Conservation (phyloP, 1,140 invertebrate genomes). For the Varroa destructor region DNA sequence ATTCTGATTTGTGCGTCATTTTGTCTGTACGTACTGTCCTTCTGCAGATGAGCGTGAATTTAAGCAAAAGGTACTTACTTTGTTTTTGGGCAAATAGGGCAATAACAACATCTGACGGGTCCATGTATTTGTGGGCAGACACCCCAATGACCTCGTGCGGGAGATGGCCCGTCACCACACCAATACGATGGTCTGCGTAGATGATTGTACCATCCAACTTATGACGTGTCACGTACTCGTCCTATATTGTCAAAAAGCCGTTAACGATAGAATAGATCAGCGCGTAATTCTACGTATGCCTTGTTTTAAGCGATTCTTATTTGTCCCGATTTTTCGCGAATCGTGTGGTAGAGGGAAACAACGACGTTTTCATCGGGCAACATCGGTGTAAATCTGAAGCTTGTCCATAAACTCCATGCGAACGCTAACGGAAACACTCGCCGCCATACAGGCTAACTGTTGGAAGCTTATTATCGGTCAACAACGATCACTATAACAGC, state of each 20-base stretch:
- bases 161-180: conserved; percentile 67
- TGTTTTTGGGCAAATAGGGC: conserved; percentile 64
- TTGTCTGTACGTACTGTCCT: conserved; percentile 27
- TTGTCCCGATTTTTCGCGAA: too few species aligned
- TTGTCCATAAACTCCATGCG: too few species aligned
- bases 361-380: too few species aligned
- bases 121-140: conserved; percentile 71
- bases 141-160: conserved; percentile 61
- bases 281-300: too few species aligned
- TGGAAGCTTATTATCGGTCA: too few species aligned
- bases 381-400: too few species aligned
- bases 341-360: too few species aligned
- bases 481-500: too few species aligned
- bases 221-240: conserved; percentile 72
- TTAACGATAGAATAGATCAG: too few species aligned
- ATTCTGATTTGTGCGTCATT: not conserved
- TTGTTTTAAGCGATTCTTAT: too few species aligned
- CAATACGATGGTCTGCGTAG: conserved; percentile 65
- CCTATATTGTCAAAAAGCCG: conserved; percentile 37
- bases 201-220: conserved; percentile 66
- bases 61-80: conserved; percentile 50
- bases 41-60: conserved; percentile 23
- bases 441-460: too few species aligned
- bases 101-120: conserved; percentile 66
- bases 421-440: too few species aligned